phyloP scores from a whole-genome alignment of 2,113 vertebrate genomes.

The Tetraodon nigroviridis region DNA sequence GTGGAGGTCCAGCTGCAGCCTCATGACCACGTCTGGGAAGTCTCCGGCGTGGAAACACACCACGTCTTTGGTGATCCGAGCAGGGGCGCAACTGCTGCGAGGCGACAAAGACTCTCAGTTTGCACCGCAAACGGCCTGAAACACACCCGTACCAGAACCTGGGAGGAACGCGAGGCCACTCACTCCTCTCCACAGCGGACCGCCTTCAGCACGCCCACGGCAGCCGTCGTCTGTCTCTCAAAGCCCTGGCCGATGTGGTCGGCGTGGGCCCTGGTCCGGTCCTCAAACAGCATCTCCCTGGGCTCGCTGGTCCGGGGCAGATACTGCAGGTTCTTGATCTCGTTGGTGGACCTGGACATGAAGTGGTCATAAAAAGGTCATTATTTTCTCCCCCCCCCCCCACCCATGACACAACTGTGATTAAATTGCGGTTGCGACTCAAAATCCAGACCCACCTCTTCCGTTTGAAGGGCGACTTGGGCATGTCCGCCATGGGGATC shows the following conservation, averaged over 20 bases:
- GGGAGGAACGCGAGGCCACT: conserved; percentile 29
- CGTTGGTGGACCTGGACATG: conserved; percentile 91
- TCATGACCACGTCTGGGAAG: conserved; percentile 94
- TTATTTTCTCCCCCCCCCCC: not conserved
- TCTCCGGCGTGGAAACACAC: conserved; percentile 98
- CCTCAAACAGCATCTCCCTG: conserved; percentile 97
- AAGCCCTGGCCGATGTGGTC: conserved; percentile 99
- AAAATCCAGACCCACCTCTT: conserved; percentile 54
- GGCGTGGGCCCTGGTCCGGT: conserved; percentile 93
- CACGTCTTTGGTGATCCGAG: conserved; percentile 99
- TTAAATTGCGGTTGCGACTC: too few relatives aligned
- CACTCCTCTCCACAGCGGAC: conserved; percentile 95
- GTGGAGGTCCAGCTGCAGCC: conserved; percentile 94
- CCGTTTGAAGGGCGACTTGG: conserved; percentile 70
- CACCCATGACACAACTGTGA: too few relatives aligned
- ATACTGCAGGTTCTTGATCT: conserved; percentile 99
- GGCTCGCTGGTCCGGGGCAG: conserved; percentile 96
- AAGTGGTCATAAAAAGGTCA: not conserved
- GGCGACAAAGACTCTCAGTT: conserved; percentile 8
- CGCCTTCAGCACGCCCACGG: conserved; percentile 95
- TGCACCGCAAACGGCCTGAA: not conserved
- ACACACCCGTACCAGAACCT: too few relatives aligned
- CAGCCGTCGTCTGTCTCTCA: conserved; percentile 94
- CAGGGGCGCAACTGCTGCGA: conserved; percentile 78
- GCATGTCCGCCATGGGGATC: conserved; percentile 72